A percentile compares a stretch with the other conserved stretches of the same genome.
Evolutionary conservation across 1,140 invertebrate species (phyloP).

Genomic region (Gonioctena quinquepunctata): DNA sequence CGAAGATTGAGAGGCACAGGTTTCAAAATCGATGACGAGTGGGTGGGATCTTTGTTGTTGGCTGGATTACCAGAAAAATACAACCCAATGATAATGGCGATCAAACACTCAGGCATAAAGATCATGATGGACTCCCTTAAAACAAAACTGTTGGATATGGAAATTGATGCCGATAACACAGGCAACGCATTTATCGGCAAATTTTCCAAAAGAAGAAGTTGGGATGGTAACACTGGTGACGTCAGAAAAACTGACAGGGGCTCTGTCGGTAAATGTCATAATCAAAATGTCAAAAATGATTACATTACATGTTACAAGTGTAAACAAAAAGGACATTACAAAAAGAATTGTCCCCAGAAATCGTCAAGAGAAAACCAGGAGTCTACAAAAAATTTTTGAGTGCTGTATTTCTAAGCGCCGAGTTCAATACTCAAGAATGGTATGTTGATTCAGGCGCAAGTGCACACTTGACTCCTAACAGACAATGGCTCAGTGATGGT

Average conservation of each 20-base stretch:
- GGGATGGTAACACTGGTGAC: neutral
- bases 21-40: neutral
- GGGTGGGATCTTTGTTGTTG: slow-evolving; percentile 34
- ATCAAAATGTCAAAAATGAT: neutral
- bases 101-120: slow-evolving; percentile 33
- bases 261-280: neutral
- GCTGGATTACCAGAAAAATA: slow-evolving; percentile 48
- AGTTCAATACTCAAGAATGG: slow-evolving; percentile 33
- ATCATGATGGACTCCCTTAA: slow-evolving; percentile 31
- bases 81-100: slow-evolving; percentile 52
- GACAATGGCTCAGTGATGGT: slow-evolving; percentile 21
- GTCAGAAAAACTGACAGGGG: neutral
- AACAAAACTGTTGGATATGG: slow-evolving; percentile 22
- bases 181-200: too few species aligned
- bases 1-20: slow-evolving; percentile 41
- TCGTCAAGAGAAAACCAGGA: too few species aligned
- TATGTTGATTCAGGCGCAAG: slow-evolving; percentile 44
- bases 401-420: slow-evolving; percentile 25
- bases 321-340: slow-evolving; percentile 18
- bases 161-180: neutral
- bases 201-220: too few species aligned
- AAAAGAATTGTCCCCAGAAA: slow-evolving; percentile 11
- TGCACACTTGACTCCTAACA: slow-evolving; percentile 36
- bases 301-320: slow-evolving; percentile 10
- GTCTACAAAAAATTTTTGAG: slow-evolving; percentile 8